Base-by-base conservation (phyloP, 2,797 vertebrate species). In the Staurois parvus region DNA sequence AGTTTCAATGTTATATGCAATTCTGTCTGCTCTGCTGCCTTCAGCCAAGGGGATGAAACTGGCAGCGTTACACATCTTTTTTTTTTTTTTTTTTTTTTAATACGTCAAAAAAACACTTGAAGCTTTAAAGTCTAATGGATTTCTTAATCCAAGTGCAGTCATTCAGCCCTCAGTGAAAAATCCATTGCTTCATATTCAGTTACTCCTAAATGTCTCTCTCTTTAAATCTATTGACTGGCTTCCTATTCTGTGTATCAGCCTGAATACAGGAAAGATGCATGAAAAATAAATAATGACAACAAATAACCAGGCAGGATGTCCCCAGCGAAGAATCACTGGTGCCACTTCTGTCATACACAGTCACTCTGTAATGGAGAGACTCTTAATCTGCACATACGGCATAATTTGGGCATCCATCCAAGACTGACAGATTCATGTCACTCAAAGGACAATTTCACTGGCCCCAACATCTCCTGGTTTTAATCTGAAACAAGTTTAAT, bases 341-440 rank as follows among this genome's bases (percentile, higher is more conserved):
- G 96, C 97, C 96, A 96, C 95, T 93, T 90, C 91, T 94, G 95
- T 95, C 95, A 97, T 97, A 97, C 96, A 97, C 98, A 69, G 28
- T 84, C 66, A 8, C 45, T 69, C 26, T 52, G 42, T 70, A 30
- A n/a, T 28, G 94, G 95, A 96, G 95, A 92, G 92, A 92, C 90
- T 96, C 96, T 96, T 96, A 96, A 96, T 98, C 97, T 98, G 97
- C 98, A 97, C 97, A 98, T 98, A 98, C 98, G 98, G 97, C 97
- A 99, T 99, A 97, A 99, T 99, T 98, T 97, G 96, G 96, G 96
- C 97, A 99, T 97, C 97, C 97, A 98, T 98, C 97, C 97, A 93
- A 72, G 92, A 91, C 94, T 94, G 97, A 97, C 97, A 98, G 97
- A 98, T 99, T 84, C 76, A 79, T 78, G 70, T 84, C 83, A 73